phyloP scores from a whole-genome alignment of 2,888 invertebrate genomes.

The Sceliomorpha sp. region DNA sequence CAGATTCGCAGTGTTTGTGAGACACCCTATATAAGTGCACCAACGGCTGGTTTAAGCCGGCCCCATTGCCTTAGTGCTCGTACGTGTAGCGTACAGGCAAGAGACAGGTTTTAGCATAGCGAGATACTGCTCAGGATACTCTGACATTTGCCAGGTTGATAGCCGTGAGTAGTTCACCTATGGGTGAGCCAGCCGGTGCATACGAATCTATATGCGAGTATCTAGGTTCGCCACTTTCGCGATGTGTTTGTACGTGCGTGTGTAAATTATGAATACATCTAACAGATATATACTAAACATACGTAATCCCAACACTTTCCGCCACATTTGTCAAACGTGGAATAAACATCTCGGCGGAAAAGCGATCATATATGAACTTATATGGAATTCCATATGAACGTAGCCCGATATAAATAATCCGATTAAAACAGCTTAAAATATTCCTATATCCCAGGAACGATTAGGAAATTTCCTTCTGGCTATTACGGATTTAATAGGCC shows the following conservation, averaged over 20 bases:
- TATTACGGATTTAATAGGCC: too few species aligned
- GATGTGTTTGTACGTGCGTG: neutral
- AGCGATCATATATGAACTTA: too few species aligned
- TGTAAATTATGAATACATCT: conserved; percentile 27
- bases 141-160: conserved; percentile 76
- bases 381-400: too few species aligned
- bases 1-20: too few species aligned
- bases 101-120: conserved; percentile 37
- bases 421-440: too few species aligned
- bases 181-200: conserved; percentile 56
- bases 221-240: neutral
- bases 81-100: conserved; percentile 13
- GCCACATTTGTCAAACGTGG: neutral
- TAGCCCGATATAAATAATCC: too few species aligned
- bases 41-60: too few species aligned
- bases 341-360: too few species aligned
- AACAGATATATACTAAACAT: conserved; percentile 16
- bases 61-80: neutral
- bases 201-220: conserved; percentile 11
- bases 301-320: neutral
- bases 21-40: too few species aligned
- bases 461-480: too few species aligned
- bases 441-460: too few species aligned
- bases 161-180: conserved; percentile 74
- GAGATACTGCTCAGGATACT: conserved; percentile 64